Conservation (phyloP, 1,140 invertebrate species). For the Calosoma granatense region DNA sequence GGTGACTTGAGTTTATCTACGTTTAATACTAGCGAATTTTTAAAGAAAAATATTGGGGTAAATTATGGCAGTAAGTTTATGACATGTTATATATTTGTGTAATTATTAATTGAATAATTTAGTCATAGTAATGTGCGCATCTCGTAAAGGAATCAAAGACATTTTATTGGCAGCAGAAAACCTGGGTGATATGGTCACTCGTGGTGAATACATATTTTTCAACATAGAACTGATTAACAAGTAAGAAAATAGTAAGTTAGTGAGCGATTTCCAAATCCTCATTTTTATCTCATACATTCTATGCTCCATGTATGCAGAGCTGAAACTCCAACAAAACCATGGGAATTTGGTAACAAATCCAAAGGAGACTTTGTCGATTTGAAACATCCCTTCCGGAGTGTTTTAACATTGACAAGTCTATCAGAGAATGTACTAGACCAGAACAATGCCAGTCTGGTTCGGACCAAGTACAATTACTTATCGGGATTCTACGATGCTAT, state of each 20-base stretch:
- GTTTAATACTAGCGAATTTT: constrained; percentile 16
- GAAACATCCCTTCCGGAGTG: neutral
- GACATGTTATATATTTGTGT: neutral
- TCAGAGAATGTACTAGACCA: neutral
- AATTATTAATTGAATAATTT: too few relatives aligned
- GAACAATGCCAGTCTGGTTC: too few relatives aligned
- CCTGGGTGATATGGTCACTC: constrained; percentile 74
- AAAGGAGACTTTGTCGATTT: too few relatives aligned
- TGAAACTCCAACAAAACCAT: too few relatives aligned
- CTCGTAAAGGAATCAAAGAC: constrained; percentile 71
- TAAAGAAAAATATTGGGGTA: constrained; percentile 33
- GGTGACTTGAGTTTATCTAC: neutral
- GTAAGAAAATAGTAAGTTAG: too few relatives aligned
- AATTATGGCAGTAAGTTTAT: constrained; percentile 31
- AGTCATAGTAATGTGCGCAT: constrained; percentile 91
- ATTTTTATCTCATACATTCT: too few relatives aligned
- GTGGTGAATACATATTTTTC: constrained; percentile 94
- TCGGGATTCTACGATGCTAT: neutral
- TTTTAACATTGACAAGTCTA: neutral
- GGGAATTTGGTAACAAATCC: too few relatives aligned
- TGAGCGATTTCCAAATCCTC: too few relatives aligned
- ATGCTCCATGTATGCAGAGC: too few relatives aligned
- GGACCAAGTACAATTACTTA: neutral
- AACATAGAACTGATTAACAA: constrained; percentile 69
- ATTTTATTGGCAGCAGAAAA: constrained; percentile 83